Evolutionary conservation across 2,888 invertebrate genomes (phyloP), one percentile per base, ranked within the genome.

Genomic region (Sisyra nigra): DNA sequence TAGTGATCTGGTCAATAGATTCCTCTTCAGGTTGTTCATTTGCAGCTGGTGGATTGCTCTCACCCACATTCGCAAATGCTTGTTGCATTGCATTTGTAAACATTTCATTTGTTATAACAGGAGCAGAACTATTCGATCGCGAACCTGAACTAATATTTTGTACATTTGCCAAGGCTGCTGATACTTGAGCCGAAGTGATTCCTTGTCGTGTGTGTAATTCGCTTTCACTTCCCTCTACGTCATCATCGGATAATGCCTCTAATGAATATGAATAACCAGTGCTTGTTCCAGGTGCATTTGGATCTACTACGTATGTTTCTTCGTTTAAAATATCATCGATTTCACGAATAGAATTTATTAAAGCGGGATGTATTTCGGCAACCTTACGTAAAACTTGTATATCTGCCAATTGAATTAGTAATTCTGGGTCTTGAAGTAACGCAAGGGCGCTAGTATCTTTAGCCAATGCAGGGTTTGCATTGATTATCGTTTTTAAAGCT

Each of bases 21-120:
- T 56, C 48, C 37, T 54, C 59, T 37, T 51, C 52, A 10, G 49
- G 8, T 13, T 62, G 65, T 63, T 48, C 7, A 19, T 10, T 15
- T 44, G 44, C 41, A 37, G 50, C 29, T 44, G 46, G n/a, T 37
- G 51, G 46, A 24, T 49, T 48, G 41, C 51, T 51, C 14, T 47
- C 47, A 10, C 51, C 45, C n/a, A 58, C 49, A 8, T 56, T 47
- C 10, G 55, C 54, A 44, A 80, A 70, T 3, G 82, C 85, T 50
- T 80, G 79, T 44, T 76, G 71, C 57, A 83, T 74, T 4, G 86
- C 87, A 57, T 77, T 80, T 41, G 74, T 79, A 55, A 88, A 82
- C 73, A 85, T 79, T 56, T 85, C 84, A 1, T 76, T 69, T 0
- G 86, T 81, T 41, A 87, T 84, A 34, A 76, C 53, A 14, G 49